These are phyloP conservation scores for Cydia fagiglandana DNA, from an alignment of 1,140 invertebrate species.

Conservation along the genomic window DNA sequence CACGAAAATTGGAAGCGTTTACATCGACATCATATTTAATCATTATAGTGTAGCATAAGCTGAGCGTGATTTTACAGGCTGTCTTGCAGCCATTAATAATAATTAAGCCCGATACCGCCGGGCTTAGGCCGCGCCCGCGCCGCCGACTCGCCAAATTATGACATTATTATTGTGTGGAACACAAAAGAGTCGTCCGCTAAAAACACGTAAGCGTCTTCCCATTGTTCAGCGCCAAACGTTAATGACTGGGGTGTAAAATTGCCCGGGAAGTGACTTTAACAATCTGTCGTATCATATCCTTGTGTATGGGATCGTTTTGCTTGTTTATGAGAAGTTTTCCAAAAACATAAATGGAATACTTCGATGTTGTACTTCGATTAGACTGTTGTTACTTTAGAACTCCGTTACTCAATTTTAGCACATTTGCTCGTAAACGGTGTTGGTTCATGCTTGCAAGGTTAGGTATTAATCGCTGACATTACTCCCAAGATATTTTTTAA, in stretches of 20 bases:
- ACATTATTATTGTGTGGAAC: slow-evolving; percentile 57
- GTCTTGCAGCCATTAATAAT: slow-evolving; percentile 70
- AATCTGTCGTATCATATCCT: slow-evolving; percentile 35
- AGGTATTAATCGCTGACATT: no score
- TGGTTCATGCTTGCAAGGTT: no score
- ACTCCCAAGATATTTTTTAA: no score
- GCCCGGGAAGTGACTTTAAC: slow-evolving; percentile 35
- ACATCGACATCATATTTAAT: slow-evolving; percentile 31
- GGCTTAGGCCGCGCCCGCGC: slow-evolving; percentile 38
- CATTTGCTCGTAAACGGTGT: no score
- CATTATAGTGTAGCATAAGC: slow-evolving; percentile 22
- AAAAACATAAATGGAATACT: background rate
- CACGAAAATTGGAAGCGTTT: slow-evolving; percentile 18
- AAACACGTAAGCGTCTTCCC: slow-evolving; percentile 47
- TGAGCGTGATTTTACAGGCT: slow-evolving; percentile 56
- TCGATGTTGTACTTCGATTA: no score
- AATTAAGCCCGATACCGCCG: slow-evolving; percentile 66
- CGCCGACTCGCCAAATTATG: slow-evolving; percentile 62
- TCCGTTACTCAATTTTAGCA: no score
- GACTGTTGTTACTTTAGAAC: no score
- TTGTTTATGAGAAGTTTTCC: background rate
- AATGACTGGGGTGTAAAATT: slow-evolving; percentile 50
- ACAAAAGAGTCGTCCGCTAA: slow-evolving; percentile 51
- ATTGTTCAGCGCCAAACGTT: slow-evolving; percentile 47
- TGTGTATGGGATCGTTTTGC: background rate